Percentiles rank a stretch among this genome's conserved stretches.
phyloP scores from a whole-genome alignment of 1,140 invertebrate genomes.

The Branchinecta lynchi region DNA sequence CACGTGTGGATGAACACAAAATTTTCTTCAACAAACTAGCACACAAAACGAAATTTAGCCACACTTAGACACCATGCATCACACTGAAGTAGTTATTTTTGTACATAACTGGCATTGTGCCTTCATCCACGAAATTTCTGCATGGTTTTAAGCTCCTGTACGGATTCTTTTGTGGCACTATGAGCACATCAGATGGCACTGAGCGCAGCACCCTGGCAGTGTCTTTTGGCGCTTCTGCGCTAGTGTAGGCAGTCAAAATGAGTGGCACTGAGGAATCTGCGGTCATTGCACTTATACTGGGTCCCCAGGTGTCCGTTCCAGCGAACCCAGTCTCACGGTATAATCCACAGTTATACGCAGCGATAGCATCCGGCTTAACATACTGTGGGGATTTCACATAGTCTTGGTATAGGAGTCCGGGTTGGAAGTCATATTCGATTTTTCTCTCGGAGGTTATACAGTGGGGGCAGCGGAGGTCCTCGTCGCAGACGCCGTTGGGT shows the following conservation, averaged over 20 bases:
- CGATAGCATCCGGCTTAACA: conserved; percentile 39
- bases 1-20: not conserved
- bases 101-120: conserved; percentile 47
- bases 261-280: conserved; percentile 35
- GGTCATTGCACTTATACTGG: conserved; percentile 37
- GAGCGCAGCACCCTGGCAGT: conserved; percentile 34
- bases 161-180: conserved; percentile 40
- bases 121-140: conserved; percentile 53
- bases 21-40: no score
- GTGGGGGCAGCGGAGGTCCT: conserved; percentile 17
- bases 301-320: conserved; percentile 44
- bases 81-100: conserved; percentile 45
- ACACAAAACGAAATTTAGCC: no score
- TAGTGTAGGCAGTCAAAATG: conserved; percentile 46
- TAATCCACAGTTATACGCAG: conserved; percentile 51
- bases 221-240: conserved; percentile 44
- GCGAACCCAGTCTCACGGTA: conserved; percentile 45
- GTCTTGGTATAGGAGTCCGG: conserved; percentile 42
- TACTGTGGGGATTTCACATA: conserved; percentile 33
- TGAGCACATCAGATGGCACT: conserved; percentile 34
- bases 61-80: no score
- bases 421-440: conserved; percentile 38
- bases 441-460: conserved; percentile 25
- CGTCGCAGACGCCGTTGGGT: conserved; percentile 17
- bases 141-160: conserved; percentile 49